Percentiles rank a stretch among this genome's conserved stretches.
Conservation (phyloP, 2,113 vertebrate genomes). For the Rhadina sibilatrix region DNA sequence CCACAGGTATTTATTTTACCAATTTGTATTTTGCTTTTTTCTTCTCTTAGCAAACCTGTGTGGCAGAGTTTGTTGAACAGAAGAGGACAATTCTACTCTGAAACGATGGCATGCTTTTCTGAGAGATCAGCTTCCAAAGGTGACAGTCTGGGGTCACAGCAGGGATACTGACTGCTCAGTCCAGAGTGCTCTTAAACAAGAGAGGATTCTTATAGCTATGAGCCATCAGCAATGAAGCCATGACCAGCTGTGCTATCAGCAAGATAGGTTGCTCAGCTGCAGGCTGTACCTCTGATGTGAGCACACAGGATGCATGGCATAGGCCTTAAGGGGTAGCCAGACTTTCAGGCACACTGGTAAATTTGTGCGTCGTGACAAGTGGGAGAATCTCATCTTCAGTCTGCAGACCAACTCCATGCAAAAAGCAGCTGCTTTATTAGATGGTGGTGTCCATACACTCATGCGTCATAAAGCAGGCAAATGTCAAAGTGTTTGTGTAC, state of each 20-base stretch:
- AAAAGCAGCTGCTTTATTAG: not conserved
- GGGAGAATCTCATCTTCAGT: not conserved
- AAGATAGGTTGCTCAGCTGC: not conserved
- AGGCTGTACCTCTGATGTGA: not conserved
- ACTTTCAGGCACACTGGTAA: not conserved
- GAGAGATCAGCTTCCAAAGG: slow-evolving; percentile 14
- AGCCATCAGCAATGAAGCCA: not conserved
- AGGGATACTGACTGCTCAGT: not conserved
- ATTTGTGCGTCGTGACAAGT: not conserved
- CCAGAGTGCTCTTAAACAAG: not conserved
- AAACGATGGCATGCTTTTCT: not conserved
- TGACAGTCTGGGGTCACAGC: not conserved
- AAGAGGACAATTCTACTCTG: not conserved
- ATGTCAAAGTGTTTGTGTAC: not conserved
- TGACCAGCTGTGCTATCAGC: slow-evolving; percentile 2
- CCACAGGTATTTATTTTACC: not conserved
- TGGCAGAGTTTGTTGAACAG: not conserved
- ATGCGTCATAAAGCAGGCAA: not conserved
- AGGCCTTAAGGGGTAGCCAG: not conserved
- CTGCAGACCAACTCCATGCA: not conserved
- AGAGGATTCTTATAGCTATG: not conserved
- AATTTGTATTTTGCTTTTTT: not conserved
- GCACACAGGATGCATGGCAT: not conserved
- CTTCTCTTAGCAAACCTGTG: not conserved
- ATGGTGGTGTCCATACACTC: not conserved